Evolutionary conservation across 23 tunicate species (phyloP).

Genomic region (Corella eumyota): DNA sequence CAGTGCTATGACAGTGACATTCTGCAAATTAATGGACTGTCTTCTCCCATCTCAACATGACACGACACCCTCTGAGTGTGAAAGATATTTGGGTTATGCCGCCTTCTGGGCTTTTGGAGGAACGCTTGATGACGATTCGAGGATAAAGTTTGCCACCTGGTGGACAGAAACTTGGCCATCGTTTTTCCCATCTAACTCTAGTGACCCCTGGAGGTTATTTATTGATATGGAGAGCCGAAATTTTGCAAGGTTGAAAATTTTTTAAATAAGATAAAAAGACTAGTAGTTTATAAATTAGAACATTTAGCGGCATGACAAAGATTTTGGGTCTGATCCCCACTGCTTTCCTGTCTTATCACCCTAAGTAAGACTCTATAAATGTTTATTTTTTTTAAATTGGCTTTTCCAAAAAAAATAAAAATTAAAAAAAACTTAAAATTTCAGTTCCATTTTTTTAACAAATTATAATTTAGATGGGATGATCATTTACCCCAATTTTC

Average conservation of each 20-base stretch:
- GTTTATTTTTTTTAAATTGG: too few species aligned
- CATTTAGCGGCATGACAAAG: too few species aligned
- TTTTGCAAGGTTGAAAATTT: too few species aligned
- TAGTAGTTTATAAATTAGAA: too few species aligned
- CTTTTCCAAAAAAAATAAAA: too few species aligned
- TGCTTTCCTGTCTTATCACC: too few species aligned
- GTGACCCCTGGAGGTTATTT: conserved; percentile 62
- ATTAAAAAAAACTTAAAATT: too few species aligned
- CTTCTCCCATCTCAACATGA: conserved; percentile 29
- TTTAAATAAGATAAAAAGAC: too few species aligned
- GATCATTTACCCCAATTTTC: conserved; percentile 79
- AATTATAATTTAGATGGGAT: too few species aligned
- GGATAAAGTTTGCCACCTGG: conserved; percentile 57
- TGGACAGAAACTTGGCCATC: conserved; percentile 75
- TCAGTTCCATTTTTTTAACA: too few species aligned
- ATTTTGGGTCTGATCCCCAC: too few species aligned
- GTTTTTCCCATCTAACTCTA: conserved; percentile 31
- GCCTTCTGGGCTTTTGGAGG: conserved; percentile 95
- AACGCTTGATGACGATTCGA: conserved; percentile 54
- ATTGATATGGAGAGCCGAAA: conserved; percentile 50
- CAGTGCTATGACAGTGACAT: conserved; percentile 76
- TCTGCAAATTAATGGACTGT: conserved; percentile 65
- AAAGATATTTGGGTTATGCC: conserved; percentile 54
- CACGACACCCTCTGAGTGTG: conserved; percentile 26
- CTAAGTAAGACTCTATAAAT: too few species aligned